These are phyloP conservation scores for Catocala fraxini DNA, from an alignment of 2,888 invertebrate species.

Conservation along the genomic window DNA sequence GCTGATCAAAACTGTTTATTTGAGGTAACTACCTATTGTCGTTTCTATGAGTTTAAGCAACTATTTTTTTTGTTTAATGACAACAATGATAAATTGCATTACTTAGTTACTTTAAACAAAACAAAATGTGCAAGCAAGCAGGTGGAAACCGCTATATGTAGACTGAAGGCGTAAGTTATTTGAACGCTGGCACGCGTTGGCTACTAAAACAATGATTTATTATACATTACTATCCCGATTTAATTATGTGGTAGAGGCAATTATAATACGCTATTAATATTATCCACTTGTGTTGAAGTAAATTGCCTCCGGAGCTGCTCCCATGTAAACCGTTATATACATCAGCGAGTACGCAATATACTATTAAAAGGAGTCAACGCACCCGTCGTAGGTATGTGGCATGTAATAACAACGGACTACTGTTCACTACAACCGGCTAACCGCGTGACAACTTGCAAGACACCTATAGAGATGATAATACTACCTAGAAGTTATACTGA, in stretches of 20 bases:
- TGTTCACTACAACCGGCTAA: constrained; percentile 73
- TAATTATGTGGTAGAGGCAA: too few relatives aligned
- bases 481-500: constrained; percentile 35
- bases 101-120: too few relatives aligned
- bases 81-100: too few relatives aligned
- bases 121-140: too few relatives aligned
- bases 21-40: too few relatives aligned
- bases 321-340: constrained; percentile 64
- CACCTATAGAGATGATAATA: constrained; percentile 46
- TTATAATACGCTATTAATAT: neutral
- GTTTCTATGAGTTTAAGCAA: too few relatives aligned
- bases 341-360: constrained; percentile 75
- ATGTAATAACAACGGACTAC: constrained; percentile 82
- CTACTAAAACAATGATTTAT: neutral
- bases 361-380: constrained; percentile 85
- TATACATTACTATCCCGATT: neutral
- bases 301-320: neutral
- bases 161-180: too few relatives aligned
- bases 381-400: constrained; percentile 74
- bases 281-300: neutral
- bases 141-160: too few relatives aligned
- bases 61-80: too few relatives aligned
- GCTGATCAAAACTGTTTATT: too few relatives aligned
- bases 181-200: too few relatives aligned
- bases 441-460: constrained; percentile 53